Base-by-base conservation (phyloP, 2,888 invertebrate genomes). In the Hedychridium roseum region DNA sequence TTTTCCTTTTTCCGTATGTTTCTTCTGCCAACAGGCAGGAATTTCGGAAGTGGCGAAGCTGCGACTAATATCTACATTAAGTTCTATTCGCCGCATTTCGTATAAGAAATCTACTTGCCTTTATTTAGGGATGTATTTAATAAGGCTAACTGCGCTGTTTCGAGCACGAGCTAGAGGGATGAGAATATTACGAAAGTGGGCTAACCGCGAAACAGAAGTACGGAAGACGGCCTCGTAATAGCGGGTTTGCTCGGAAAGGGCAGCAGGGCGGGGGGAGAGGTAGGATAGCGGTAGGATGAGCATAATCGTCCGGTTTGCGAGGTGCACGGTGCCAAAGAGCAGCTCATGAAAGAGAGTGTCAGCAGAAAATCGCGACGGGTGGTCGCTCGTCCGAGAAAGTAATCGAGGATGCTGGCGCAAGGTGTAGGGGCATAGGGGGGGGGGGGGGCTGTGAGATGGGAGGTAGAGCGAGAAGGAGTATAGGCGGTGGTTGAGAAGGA, bases 341-440 rank as follows among this genome's bases (percentile, higher is more conserved):
- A 41, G 42, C 47, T 41, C n/a, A 52, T 54, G 30, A 43, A 52
- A 54, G 44, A 64, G 61, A 68, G 66, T 71, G 71, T 73, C 66
- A 63, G 69, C 58, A 56, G 58, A 68, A 73, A 71, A 70, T 66
- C 57, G 61, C 49, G 40, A 47, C 41, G 43, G 39, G 43, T 34
- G 50, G 44, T 38, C 30, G 27, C 43, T 32, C 39, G 31, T 43
- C 34, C 34, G 20, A 28, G 32, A 49, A 30, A 42, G 27, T 21
- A 26, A 26, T 9, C 18, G 35, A 15, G 17, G 5, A 11, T 30
- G n/a, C 5, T 2, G 15, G 31, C 31, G 32, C 18, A 35, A 36
- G 31, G 21, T 45, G 16, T 32, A 34, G 43, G 43, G 42, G 45
- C 50, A 35, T 12, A 30, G 47, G 35, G 34, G 40, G 23, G 35